phyloP scores from a whole-genome alignment of 2,113 vertebrate genomes.

The Lamprologus sp. region DNA sequence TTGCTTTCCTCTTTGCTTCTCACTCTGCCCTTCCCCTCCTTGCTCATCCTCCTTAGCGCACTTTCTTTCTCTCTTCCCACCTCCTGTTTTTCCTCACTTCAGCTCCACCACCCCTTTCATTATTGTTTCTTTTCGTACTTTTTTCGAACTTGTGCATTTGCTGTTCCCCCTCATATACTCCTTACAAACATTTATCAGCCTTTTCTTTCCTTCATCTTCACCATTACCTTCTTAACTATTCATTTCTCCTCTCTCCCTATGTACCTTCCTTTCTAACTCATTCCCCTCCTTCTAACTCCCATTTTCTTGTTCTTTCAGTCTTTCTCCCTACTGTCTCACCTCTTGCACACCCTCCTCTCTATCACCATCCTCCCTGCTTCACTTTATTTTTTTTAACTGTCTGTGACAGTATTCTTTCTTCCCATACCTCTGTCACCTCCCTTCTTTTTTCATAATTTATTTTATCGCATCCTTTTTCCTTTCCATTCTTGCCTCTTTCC shows the following conservation, averaged over 20 bases:
- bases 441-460: not conserved
- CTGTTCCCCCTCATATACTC: not conserved
- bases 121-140: not conserved
- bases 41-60: not conserved
- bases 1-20: not conserved
- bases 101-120: not conserved
- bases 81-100: not conserved
- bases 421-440: conserved; percentile 47
- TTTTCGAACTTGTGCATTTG: not conserved
- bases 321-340: not conserved
- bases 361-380: not conserved
- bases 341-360: not conserved
- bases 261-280: not conserved
- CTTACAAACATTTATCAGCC: not conserved
- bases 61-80: not conserved
- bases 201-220: not conserved
- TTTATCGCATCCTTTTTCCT: not conserved
- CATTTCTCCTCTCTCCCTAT: not conserved
- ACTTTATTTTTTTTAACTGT: not conserved
- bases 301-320: not conserved
- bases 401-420: not conserved
- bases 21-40: not conserved
- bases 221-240: not conserved
- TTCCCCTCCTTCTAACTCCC: not conserved
- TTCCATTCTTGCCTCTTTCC: not conserved